Evolutionary conservation across 1,140 invertebrate genomes (phyloP), one percentile per base, ranked within the genome.

Genomic region (Anastrepha ludens): DNA sequence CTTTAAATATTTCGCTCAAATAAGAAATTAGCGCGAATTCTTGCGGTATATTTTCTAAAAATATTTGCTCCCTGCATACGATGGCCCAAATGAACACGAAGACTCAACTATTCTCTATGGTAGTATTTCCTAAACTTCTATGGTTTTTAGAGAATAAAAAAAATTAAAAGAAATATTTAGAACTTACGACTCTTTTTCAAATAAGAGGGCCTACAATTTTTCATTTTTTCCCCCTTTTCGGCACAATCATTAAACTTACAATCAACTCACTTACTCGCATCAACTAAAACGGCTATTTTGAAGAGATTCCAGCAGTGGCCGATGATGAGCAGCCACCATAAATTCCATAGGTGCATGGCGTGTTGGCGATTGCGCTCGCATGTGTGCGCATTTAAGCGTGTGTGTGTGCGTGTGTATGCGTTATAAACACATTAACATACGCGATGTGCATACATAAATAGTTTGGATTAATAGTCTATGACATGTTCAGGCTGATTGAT

Each of bases 341-440:
- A 47, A 81, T 81, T 81, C 74, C 74, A 81, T 81, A 81, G 9
- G 74, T 55, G 44, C 74, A 81, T 81, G 74, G 47, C 47, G 74
- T 81, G 6, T 4, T 55, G 55, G 11, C 74, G 20, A 55, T 55
- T 81, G 17, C 44, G 74, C 74, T 81, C n/a, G 44, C 74, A 81
- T 81, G 74, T 81, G 74, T 81, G 74, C 74, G 74, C 55, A 81
- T 81, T 55, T 81, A 20, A 20, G 20, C 15, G n/a, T 20, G 1
- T 81, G 17, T 29, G 8, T 81, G 47, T 4, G 67, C n/a, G 70
- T 74, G 44, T 74, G 70, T 74, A 17, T 74, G 74, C n/a, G 44
- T 11, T 81, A 15, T 20, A 74, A 74, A 74, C 70, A 47, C 70
- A 47, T 6, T n/a, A 74, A 74, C 65, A 50, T 50, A 74, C 74